Percentiles rank a stretch among this genome's conserved stretches.
phyloP scores from a whole-genome alignment of 2,888 invertebrate species.

The Cosmia trapezina region DNA sequence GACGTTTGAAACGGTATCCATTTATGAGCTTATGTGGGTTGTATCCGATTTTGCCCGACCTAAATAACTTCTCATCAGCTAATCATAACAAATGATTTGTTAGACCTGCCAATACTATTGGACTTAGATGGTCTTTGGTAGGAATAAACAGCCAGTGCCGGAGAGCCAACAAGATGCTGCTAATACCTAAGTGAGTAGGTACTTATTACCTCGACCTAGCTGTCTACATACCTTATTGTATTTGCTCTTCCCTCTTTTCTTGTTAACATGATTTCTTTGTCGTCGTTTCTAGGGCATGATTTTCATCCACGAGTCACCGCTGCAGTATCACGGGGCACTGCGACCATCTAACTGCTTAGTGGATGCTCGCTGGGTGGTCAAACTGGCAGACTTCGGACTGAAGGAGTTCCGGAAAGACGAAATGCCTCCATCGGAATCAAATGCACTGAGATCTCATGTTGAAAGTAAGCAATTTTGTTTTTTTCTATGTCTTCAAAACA shows the following conservation, averaged over 20 bases:
- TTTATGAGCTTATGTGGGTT: neutral
- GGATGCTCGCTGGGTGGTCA: conserved; percentile 98
- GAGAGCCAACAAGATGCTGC: too few species aligned
- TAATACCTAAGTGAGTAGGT: neutral
- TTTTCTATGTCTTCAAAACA: too few species aligned
- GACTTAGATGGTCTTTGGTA: neutral
- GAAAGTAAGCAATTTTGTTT: conserved; percentile 90
- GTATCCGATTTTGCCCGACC: neutral
- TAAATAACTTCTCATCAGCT: neutral
- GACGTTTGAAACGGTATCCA: neutral
- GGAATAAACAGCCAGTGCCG: too few species aligned
- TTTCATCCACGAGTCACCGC: conserved; percentile 96
- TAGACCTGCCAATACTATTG: neutral
- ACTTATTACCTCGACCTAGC: neutral
- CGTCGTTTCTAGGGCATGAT: conserved; percentile 93
- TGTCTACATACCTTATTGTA: too few species aligned
- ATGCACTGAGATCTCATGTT: conserved; percentile 91
- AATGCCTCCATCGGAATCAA: conserved; percentile 91
- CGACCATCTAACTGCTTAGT: conserved; percentile 98
- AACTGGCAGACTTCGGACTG: conserved; percentile 97
- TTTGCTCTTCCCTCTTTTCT: neutral
- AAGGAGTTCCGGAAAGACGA: conserved; percentile 95
- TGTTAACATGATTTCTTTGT: neutral
- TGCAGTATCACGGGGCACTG: conserved; percentile 96
- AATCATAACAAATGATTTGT: neutral